A percentile compares a stretch with the other conserved stretches of the same genome.
Evolutionary conservation across 2,797 vertebrate species (phyloP).

Genomic region (Vireo griseus): DNA sequence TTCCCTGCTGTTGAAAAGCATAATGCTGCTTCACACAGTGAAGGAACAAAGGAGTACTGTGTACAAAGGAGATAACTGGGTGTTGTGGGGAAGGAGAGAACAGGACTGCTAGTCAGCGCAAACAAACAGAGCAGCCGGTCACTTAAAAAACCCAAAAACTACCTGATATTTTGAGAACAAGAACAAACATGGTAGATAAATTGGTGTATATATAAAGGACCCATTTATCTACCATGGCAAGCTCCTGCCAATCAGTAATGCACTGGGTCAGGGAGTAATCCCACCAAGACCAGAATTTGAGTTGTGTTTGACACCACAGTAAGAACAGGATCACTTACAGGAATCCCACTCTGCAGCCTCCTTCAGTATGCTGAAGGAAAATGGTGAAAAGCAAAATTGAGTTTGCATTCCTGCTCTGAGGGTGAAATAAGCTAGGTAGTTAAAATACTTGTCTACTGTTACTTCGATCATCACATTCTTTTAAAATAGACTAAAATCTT

Average conservation of each 20-base stretch:
- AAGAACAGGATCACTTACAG: not conserved
- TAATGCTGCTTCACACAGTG: not conserved
- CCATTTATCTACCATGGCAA: not conserved
- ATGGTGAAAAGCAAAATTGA: not conserved
- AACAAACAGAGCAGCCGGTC: not conserved
- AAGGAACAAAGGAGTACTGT: too few species aligned
- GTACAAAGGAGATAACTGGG: too few species aligned
- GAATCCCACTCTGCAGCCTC: not conserved
- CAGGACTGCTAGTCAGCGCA: not conserved
- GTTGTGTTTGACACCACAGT: not conserved
- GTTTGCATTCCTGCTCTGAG: not conserved
- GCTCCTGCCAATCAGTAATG: not conserved
- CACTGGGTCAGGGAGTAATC: not conserved
- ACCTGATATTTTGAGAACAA: not conserved
- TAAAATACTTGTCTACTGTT: not conserved
- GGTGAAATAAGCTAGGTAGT: not conserved
- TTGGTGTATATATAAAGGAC: not conserved
- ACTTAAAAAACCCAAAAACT: not conserved
- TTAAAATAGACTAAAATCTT: not conserved
- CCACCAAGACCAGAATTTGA: not conserved
- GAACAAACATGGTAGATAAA: not conserved
- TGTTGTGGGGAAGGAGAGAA: not conserved
- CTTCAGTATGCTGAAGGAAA: not conserved
- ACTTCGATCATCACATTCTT: not conserved
- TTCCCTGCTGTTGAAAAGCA: not conserved